Percentiles rank a stretch among this genome's conserved stretches.
Conservation (phyloP, 2,113 vertebrate genomes). For the Pyxicephalus adspersus region DNA sequence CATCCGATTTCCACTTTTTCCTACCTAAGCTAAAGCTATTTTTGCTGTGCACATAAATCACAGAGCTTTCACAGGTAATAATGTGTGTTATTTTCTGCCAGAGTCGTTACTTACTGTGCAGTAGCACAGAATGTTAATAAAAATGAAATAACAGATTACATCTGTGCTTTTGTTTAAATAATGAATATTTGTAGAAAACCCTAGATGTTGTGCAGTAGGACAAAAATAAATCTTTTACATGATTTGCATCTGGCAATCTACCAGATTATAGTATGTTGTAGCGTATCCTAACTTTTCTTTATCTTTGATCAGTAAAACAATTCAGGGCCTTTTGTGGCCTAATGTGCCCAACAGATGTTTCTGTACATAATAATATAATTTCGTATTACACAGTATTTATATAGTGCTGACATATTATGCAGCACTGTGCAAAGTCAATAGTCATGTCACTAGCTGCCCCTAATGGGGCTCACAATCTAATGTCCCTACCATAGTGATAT, state of each 20-base stretch:
- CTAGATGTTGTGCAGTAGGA: background rate
- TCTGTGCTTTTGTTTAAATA: slow-evolving; percentile 2
- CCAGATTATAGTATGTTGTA: background rate
- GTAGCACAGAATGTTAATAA: slow-evolving; percentile 1
- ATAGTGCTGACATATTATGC: too few relatives aligned
- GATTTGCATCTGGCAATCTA: background rate
- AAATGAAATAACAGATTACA: background rate
- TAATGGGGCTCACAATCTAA: too few relatives aligned
- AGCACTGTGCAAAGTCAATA: too few relatives aligned
- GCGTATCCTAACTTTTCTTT: background rate
- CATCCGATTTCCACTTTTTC: slow-evolving; percentile 20
- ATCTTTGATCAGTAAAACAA: too few relatives aligned
- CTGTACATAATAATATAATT: too few relatives aligned
- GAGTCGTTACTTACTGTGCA: background rate
- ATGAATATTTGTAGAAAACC: background rate
- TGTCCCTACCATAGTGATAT: too few relatives aligned
- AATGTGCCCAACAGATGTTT: too few relatives aligned
- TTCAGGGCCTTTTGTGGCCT: too few relatives aligned
- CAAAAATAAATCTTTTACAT: background rate
- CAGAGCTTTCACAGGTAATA: slow-evolving; percentile 6
- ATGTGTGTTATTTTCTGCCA: slow-evolving; percentile 8
- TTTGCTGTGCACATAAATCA: slow-evolving; percentile 8
- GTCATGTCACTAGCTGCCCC: too few relatives aligned
- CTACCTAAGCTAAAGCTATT: slow-evolving; percentile 1
- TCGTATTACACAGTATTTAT: too few relatives aligned